Base-by-base conservation (phyloP, 1,140 invertebrate species). In the Oscheius sp. region DNA sequence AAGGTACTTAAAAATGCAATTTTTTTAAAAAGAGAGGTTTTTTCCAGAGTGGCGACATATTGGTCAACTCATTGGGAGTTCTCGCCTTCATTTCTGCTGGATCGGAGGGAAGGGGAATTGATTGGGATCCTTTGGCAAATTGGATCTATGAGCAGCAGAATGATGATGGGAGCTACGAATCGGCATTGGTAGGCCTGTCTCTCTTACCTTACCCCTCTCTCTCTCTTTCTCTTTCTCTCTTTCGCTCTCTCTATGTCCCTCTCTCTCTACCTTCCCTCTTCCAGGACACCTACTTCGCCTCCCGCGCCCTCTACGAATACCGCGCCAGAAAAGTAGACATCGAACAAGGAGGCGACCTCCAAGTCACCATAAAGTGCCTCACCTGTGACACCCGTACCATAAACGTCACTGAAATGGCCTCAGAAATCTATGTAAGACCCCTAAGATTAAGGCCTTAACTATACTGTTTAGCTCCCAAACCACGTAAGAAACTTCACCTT, bases 81-180 rank as follows among this genome's bases (percentile, higher is more conserved):
- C 32, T 58, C 1, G 69, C 69, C 10, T 61, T 71, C 13, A 45
- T 71, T 4, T 28, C 69, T 32, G 59, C 69, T 0, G 35, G 58
- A n/a, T 58, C 69, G 2, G 69, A 71, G 42, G 52, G 69, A 28
- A 62, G 38, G 18, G 32, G 36, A 46, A 34, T 71, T 3, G 69
- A 71, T 35, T 71, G 69, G 69, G 69, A 71, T 28, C 31, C 34
- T 10, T 34, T 71, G 1, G 69, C 69, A 7, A 58, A 71, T 34
- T 71, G 69, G 69, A 63, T 71, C 23, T 71, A 32, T 13, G 62
- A 71, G 26, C 69, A 71, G n/a, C 69, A 71, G 20, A 49, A 35
- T 23, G 58, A 58, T 35, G 61, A 71, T 64, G 69, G 69, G 18
- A 42, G 26, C 26, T 63, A 32, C 31, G 32, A 63, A 38, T 32